Evolutionary conservation across 1,140 invertebrate species (phyloP).

Genomic region (Bilobella aurantiaca): DNA sequence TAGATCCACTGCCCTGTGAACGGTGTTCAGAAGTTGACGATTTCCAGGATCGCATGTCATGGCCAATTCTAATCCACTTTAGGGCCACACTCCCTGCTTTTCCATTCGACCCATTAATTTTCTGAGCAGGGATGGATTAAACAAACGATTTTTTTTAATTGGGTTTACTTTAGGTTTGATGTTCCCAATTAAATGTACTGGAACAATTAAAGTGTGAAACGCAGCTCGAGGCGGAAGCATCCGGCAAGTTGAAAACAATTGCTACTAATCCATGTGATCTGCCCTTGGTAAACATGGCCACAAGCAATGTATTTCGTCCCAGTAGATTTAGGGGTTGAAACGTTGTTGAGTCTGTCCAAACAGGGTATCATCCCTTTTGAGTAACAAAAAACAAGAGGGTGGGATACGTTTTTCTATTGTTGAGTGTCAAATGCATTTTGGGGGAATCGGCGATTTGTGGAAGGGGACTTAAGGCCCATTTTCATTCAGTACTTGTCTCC

Average conservation of each 20-base stretch:
- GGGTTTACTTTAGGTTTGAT: background rate
- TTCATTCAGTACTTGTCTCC: background rate
- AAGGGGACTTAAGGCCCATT: background rate
- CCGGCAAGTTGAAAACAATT: background rate
- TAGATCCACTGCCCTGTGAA: background rate
- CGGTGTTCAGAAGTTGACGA: no score
- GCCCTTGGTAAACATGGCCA: background rate
- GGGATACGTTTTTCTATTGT: background rate
- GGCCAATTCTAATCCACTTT: background rate
- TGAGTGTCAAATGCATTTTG: background rate
- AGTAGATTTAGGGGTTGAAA: background rate
- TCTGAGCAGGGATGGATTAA: background rate
- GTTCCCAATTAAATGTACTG: background rate
- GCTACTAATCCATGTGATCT: background rate
- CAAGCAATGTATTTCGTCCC: no score
- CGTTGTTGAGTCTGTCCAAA: background rate
- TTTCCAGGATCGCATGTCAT: no score
- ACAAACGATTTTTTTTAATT: background rate
- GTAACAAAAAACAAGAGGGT: background rate
- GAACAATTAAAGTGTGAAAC: background rate
- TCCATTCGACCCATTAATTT: background rate
- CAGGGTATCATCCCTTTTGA: background rate
- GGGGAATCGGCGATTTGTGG: background rate
- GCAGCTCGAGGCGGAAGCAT: background rate
- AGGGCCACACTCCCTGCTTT: no score